Base-by-base conservation (phyloP, 2,113 vertebrate species). In the Okapia johnstoni region DNA sequence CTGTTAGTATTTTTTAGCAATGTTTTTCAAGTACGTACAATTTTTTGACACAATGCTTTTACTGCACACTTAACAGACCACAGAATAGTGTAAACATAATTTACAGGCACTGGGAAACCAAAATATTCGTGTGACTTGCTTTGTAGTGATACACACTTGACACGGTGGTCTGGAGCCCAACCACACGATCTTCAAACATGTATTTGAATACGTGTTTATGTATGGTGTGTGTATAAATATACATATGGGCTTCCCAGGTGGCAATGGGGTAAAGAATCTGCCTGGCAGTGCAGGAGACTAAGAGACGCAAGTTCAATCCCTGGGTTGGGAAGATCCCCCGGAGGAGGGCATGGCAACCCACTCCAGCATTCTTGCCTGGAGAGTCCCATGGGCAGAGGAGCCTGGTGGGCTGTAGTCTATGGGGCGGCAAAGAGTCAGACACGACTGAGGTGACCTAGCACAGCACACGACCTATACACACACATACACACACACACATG, bases 191-290 rank as follows among this genome's bases (percentile, higher is more conserved):
- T 36, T 52, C 12, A 13, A 54, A 23, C 11, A n/a, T 0, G 1
- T 2, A 4, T 0, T 0, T 1, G 17, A 57, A 57, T 7, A 66
- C 6, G 30, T 17, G 21, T 28, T 25, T 3, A 46, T 1, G 6
- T 36, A 30, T 4, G 28, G 30, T 7, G 13, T 3, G 4, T 16
- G 5, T 28, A 7, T 79, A 6, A 40, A 2, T 26, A 2, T 3
- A 58, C 2, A 2, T 5, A 25, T 43, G 70, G 70, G 36, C 21
- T 73, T 73, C 11, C 6, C 70, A 73, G 70, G 36, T 73, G 57
- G 25, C 3, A 9, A 23, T 9, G 15, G 19, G 70, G 36, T 73
- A 43, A 43, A 73, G 70, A 43, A 73, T 7, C 36, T 73, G 21
- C 21, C 70, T 26, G n/a, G 21, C 70, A 25, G 36, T 23, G 23